Evolutionary conservation across 1,140 invertebrate genomes (phyloP).

Genomic region (Triops longicaudatus): DNA sequence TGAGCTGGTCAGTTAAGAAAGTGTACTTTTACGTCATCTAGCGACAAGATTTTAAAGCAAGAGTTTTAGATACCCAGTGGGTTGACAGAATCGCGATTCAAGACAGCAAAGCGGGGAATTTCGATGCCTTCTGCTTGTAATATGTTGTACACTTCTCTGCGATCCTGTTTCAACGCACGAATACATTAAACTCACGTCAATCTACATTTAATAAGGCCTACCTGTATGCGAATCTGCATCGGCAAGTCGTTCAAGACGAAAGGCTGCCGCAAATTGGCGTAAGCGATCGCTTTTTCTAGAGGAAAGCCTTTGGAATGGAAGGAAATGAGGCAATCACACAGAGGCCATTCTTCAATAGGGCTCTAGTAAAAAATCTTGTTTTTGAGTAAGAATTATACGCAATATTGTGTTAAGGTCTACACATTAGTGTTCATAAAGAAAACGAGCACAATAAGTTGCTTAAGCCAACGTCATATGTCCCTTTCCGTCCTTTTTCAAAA

Average conservation of each 20-base stretch:
- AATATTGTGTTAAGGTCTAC: too few species aligned
- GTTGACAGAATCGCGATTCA: conserved; percentile 86
- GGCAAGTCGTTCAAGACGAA: conserved; percentile 98
- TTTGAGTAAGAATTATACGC: too few species aligned
- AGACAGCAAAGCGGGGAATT: conserved; percentile 92
- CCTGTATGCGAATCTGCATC: conserved; percentile 96
- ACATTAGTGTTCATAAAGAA: too few species aligned
- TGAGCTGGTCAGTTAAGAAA: too few species aligned
- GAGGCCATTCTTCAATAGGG: conserved; percentile 95
- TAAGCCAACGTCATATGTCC: too few species aligned
- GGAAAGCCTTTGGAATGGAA: conserved; percentile 98
- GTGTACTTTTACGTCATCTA: not conserved
- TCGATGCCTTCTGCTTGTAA: conserved; percentile 90
- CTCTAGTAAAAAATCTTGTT: too few species aligned
- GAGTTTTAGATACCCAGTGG: conserved; percentile 62
- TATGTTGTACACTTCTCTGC: conserved; percentile 90
- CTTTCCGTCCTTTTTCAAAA: too few species aligned
- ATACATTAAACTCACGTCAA: conserved; percentile 28
- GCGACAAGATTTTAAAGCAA: not conserved
- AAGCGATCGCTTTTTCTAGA: conserved; percentile 94
- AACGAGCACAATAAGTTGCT: too few species aligned
- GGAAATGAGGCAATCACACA: conserved; percentile 94
- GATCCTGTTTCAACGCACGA: conserved; percentile 50
- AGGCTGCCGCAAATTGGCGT: conserved; percentile 85
- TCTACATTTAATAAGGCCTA: conserved; percentile 34